phyloP scores from a whole-genome alignment of 2,888 invertebrate genomes.

The Oegoconia quadripuncta region DNA sequence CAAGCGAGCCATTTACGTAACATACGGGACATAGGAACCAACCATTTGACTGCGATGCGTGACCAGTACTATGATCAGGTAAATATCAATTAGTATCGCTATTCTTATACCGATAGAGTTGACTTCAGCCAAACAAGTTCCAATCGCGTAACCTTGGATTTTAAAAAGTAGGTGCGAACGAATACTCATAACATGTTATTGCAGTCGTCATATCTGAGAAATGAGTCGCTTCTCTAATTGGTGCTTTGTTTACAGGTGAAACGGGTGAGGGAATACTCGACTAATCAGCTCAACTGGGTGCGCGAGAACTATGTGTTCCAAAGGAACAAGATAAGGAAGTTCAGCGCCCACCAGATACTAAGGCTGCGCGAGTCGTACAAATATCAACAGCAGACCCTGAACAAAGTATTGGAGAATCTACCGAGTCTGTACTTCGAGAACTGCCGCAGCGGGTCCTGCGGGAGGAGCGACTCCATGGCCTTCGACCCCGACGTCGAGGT shows the following conservation, averaged over 20 bases:
- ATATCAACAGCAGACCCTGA: conserved; percentile 96
- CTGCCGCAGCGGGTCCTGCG: conserved; percentile 91
- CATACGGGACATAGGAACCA: conserved; percentile 94
- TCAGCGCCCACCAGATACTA: conserved; percentile 94
- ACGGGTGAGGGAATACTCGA: conserved; percentile 94
- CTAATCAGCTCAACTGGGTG: conserved; percentile 94
- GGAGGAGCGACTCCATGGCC: conserved; percentile 85
- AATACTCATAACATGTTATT: too few species aligned
- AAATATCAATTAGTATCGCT: conserved; percentile 23
- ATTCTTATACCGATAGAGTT: neutral
- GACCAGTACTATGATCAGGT: conserved; percentile 97
- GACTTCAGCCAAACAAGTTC: neutral
- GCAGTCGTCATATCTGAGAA: neutral
- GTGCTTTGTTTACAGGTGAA: conserved; percentile 93
- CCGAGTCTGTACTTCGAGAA: conserved; percentile 95
- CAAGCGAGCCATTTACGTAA: conserved; percentile 93
- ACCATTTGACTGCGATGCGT: conserved; percentile 89
- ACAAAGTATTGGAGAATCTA: conserved; percentile 95
- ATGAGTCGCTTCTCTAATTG: neutral
- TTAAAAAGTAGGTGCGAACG: conserved; percentile 2
- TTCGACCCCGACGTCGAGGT: conserved; percentile 83
- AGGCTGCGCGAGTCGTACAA: conserved; percentile 95
- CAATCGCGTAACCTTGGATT: conserved; percentile 1
- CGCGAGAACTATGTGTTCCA: conserved; percentile 97
- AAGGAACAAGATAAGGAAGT: conserved; percentile 95